Conservation (phyloP, 2,797 vertebrate genomes). For the Microchirus variegatus region DNA sequence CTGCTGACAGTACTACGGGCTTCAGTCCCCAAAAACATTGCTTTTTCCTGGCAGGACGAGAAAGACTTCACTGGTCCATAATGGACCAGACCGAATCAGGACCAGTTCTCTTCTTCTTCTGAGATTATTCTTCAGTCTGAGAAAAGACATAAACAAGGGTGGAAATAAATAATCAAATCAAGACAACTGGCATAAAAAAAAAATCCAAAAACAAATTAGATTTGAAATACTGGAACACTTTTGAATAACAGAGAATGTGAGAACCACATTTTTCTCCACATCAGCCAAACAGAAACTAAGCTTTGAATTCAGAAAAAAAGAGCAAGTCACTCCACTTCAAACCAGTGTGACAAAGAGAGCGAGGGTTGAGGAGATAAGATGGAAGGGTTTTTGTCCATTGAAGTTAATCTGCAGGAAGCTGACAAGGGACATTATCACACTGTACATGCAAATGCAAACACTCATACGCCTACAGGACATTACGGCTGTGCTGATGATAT, state of each 20-base stretch:
- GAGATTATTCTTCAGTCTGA: slow-evolving; percentile 16
- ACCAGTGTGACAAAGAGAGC: slow-evolving; percentile 34
- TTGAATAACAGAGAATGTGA: slow-evolving; percentile 17
- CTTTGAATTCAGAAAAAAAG: slow-evolving; percentile 31
- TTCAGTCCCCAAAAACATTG: slow-evolving; percentile 74
- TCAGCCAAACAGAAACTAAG: slow-evolving; percentile 20
- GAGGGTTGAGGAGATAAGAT: slow-evolving; percentile 43
- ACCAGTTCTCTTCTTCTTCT: slow-evolving; percentile 3
- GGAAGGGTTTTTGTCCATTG: slow-evolving; percentile 64
- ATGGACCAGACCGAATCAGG: slow-evolving; percentile 31
- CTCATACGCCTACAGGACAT: slow-evolving; percentile 33
- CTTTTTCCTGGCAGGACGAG: slow-evolving; percentile 44
- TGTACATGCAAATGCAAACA: slow-evolving; percentile 13
- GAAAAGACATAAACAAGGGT: background rate
- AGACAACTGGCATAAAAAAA: slow-evolving; percentile 8
- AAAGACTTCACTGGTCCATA: slow-evolving; percentile 56
- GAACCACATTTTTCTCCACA: slow-evolving; percentile 26
- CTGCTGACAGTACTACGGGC: slow-evolving; percentile 51
- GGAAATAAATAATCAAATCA: slow-evolving; percentile 13
- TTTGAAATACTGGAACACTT: slow-evolving; percentile 12
- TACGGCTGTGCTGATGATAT: slow-evolving; percentile 11
- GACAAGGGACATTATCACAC: slow-evolving; percentile 72
- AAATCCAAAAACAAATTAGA: slow-evolving; percentile 16
- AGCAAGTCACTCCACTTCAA: slow-evolving; percentile 38
- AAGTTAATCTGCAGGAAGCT: slow-evolving; percentile 75